Base-by-base conservation (phyloP, 23 tunicate genomes). In the Oikopleura albicans region DNA sequence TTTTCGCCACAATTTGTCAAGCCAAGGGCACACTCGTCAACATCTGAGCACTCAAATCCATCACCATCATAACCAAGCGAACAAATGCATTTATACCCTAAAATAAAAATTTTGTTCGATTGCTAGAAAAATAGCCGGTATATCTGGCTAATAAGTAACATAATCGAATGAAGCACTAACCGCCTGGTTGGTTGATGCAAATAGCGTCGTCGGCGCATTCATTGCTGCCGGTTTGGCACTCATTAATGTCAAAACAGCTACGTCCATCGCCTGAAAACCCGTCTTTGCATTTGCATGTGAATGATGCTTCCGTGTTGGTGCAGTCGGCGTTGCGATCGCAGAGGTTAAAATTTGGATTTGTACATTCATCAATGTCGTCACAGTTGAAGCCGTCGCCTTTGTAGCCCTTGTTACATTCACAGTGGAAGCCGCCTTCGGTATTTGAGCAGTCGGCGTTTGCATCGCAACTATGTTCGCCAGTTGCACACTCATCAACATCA, bases 301-400 rank as follows among this genome's bases (percentile, higher is more conserved):
- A 87, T 4, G 76, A 33, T 0, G 79, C 87, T 0, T 84, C 84
- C 0, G 33, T 40, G 57, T 87, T 87, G 41, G 31, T 40, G 71
- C 89, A 87, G 12, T 1, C 38, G 0, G 89, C 87, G 36, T 84
- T 84, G 38, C 39, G 39, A 39, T 75, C 84, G 76, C 87, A 84
- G 1, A 41, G 76, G 39, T 85, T 56, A 38, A 16, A 4, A 36
- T 40, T 38, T 8, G 39, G 39, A 37, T 36, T 49, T 12, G 49
- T 41, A 39, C 89, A 87, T 40, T 87, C 89, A 39, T 87, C 56
- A 29, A 87, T 87, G 34, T 87, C 89, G 75, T 41, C 4, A 85
- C 84, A 85, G 40, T 75, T 40, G 39, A 38, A 2, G 39, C 57
- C 57, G 56, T 40, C 33, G 31, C 89, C 89, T 1, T 41, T 39